Conservation (phyloP, 2,113 vertebrate genomes). For the Acinonyx jubatus region DNA sequence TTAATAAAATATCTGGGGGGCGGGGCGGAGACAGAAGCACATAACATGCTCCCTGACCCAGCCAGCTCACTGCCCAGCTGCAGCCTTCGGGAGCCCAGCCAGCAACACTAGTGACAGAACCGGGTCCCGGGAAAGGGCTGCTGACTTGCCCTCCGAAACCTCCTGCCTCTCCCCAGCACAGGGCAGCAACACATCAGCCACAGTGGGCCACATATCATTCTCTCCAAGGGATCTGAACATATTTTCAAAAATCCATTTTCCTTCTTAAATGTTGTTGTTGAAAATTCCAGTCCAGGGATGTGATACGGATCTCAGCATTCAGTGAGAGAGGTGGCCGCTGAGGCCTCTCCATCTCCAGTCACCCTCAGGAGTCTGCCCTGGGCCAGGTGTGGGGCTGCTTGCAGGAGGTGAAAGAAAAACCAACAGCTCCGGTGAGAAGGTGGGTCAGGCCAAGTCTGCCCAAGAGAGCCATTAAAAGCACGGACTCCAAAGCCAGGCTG, state of each 20-base stretch:
- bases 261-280: neutral
- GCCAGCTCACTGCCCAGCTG: neutral
- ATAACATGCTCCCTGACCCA: neutral
- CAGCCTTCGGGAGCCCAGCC: neutral
- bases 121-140: neutral
- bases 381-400: neutral
- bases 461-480: rapidly evolving
- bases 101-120: neutral
- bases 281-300: neutral
- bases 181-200: neutral
- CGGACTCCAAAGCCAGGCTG: neutral
- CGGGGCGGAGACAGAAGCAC: neutral
- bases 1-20: no score
- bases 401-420: neutral
- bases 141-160: neutral
- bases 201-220: rapidly evolving
- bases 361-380: neutral
- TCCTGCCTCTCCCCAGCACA: neutral
- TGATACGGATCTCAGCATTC: neutral
- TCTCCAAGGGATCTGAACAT: neutral
- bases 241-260: neutral
- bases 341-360: neutral
- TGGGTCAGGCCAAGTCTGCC: rapidly evolving
- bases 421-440: neutral
- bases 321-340: neutral